A percentile compares a stretch with the other conserved stretches of the same genome.
Evolutionary conservation across 2,113 vertebrate genomes (phyloP).

Genomic region (Caloenas nicobarica): DNA sequence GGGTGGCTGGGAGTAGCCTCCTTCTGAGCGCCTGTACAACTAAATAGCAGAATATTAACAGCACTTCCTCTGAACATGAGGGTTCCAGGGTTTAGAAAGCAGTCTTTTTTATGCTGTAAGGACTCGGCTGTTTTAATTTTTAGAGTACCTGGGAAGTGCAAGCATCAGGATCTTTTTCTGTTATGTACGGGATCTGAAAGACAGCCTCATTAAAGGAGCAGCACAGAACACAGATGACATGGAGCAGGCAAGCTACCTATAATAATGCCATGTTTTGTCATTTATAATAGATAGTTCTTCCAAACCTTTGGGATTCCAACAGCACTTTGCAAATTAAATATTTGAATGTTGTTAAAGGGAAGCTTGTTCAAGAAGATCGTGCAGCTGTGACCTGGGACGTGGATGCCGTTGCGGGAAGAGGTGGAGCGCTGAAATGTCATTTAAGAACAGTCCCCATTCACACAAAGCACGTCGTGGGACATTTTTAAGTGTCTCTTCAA

Average conservation of each 20-base stretch:
- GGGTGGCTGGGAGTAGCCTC: slow-evolving; percentile 23
- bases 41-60: slow-evolving; percentile 66
- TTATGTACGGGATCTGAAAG: slow-evolving; percentile 25
- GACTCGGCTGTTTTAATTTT: slow-evolving; percentile 53
- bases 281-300: slow-evolving; percentile 50
- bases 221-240: slow-evolving; percentile 34
- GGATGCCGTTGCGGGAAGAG: background rate
- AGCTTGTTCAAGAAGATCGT: background rate
- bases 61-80: slow-evolving; percentile 16
- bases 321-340: slow-evolving; percentile 50
- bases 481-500: background rate
- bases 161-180: slow-evolving; percentile 22
- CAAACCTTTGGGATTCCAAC: slow-evolving; percentile 52
- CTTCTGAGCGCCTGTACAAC: background rate
- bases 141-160: slow-evolving; percentile 45
- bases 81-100: slow-evolving; percentile 15
- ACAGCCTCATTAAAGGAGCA: slow-evolving; percentile 53
- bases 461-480: background rate
- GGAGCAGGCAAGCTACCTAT: slow-evolving; percentile 52
- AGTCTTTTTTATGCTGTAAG: slow-evolving; percentile 11
- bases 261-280: slow-evolving; percentile 62
- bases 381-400: background rate
- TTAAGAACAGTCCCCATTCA: background rate
- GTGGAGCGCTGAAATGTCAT: background rate
- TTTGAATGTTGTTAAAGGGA: background rate